Base-by-base conservation (phyloP, 2,888 invertebrate genomes). In the Dryobotodes eremita region DNA sequence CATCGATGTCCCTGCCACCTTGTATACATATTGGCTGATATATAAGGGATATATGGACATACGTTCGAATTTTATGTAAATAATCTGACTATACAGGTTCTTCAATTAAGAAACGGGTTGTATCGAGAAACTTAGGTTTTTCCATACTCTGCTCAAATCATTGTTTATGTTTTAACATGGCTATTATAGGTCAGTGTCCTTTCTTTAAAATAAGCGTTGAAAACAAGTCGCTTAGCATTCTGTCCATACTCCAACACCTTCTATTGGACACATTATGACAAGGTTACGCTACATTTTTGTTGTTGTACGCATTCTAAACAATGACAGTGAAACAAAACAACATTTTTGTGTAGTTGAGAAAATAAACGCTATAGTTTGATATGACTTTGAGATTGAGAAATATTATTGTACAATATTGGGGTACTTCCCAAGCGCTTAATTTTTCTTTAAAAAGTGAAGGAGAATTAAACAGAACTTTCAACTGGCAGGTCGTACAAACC, bases 281-380 rank as follows among this genome's bases (percentile, higher is more conserved):
- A 86, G 80, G 85, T 72, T 78, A 73, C 42, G 50, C 66, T 42
- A 82, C 26, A 72, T 42, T 69, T 79, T 75, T 77, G 75, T 69
- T 83, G 65, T 77, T 79, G 73, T 76, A 36, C 42, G 59, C 74
- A 77, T 87, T 79, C 73, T 74, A 72, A 79, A 79, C 70, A 79
- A 80, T 86, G 77, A 69, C 84, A 87, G 66, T 83, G 77, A n/a
- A n/a, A n/a, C n/a, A n/a, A n/a, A n/a, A n/a, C 53, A 66, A 68
- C 64, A 66, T 68, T 57, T 69, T 70, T 6, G 36, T 68, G 6
- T 46, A 0, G 13, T 55, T 62, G 26, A 46, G 26, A 42, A 13
- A 42, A n/a, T 2, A 13, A 31, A 42, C 31, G 5, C 11, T 46
- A 4, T n/a, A 31, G 0, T 48, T 74, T 23, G 11, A 26, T 46